Conservation (phyloP, 2,888 invertebrate species). For the Chloromyia formosa region DNA sequence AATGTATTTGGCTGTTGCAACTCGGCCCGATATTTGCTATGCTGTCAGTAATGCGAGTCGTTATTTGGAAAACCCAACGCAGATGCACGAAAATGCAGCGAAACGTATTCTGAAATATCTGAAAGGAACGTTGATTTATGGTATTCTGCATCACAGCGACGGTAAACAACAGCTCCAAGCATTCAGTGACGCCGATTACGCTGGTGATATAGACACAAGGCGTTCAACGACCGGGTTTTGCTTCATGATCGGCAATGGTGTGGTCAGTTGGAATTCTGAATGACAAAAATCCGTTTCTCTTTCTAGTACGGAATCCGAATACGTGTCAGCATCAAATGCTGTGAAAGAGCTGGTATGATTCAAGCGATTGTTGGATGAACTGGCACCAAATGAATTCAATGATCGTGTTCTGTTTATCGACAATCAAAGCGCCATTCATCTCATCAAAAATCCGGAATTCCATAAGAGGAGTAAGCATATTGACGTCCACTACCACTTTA, state of each 20-base stretch:
- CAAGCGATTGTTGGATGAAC: conserved; percentile 46
- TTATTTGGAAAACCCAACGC: conserved; percentile 43
- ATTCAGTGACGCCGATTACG: conserved; percentile 16
- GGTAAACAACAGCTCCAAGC: not conserved
- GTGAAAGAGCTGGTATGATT: conserved; percentile 52
- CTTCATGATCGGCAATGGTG: conserved; percentile 30
- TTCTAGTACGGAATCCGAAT: conserved; percentile 56
- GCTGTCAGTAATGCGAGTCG: conserved; percentile 41
- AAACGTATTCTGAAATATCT: conserved; percentile 50
- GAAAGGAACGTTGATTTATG: conserved; percentile 42
- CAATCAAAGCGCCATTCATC: conserved; percentile 47
- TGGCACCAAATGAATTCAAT: conserved; percentile 34
- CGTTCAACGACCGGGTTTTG: conserved; percentile 46
- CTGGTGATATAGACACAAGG: conserved; percentile 37
- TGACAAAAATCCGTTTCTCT: conserved; percentile 45
- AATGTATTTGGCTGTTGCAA: conserved; percentile 46
- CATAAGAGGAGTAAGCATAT: conserved; percentile 48
- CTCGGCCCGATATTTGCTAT: conserved; percentile 46
- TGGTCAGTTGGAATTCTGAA: conserved; percentile 43
- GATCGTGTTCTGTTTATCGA: conserved; percentile 44
- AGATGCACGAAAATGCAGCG: conserved; percentile 48
- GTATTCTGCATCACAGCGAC: conserved; percentile 39
- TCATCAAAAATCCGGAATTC: conserved; percentile 46
- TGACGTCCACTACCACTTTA: conserved; percentile 39
- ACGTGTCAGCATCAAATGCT: conserved; percentile 53